These are phyloP conservation scores for Arothron firmamentum DNA, from an alignment of 2,113 vertebrate genomes.

Conservation along the genomic window DNA sequence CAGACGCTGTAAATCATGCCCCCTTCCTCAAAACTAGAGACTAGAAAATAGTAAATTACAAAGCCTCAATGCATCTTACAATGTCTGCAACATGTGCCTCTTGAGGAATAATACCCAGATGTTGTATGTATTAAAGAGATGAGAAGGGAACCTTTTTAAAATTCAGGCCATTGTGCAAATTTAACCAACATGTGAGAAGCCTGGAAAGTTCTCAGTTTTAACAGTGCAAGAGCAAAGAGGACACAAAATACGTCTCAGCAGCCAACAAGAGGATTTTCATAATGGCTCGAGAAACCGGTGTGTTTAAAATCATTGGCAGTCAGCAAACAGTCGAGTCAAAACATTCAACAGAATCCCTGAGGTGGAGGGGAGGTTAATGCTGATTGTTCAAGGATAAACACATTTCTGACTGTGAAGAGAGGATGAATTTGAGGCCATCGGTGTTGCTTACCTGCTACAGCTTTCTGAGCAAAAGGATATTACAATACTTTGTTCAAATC, in stretches of 20 bases:
- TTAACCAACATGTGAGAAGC: neutral
- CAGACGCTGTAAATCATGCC: too few relatives aligned
- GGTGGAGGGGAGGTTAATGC: conserved; percentile 6
- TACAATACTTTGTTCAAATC: conserved; percentile 8
- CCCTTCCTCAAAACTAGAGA: too few relatives aligned
- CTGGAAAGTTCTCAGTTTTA: neutral
- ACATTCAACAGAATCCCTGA: conserved; percentile 21
- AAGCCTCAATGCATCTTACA: too few relatives aligned
- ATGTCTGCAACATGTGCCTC: too few relatives aligned
- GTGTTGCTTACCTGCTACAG: conserved; percentile 11
- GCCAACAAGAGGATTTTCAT: neutral
- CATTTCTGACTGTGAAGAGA: conserved; percentile 7
- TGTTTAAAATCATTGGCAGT: conserved; percentile 5
- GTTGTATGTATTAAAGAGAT: too few relatives aligned
- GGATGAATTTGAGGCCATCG: conserved; percentile 28
- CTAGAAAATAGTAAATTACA: too few relatives aligned
- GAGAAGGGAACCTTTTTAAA: too few relatives aligned
- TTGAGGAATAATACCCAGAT: too few relatives aligned
- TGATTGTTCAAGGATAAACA: conserved; percentile 35
- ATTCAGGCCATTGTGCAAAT: too few relatives aligned
- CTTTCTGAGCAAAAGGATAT: conserved; percentile 28
- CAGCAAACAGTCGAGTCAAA: conserved; percentile 21
- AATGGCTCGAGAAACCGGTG: neutral
- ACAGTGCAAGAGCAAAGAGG: neutral
- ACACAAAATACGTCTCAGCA: neutral